Evolutionary conservation across 2,888 invertebrate genomes (phyloP).

Genomic region (Tenthredo amoena): DNA sequence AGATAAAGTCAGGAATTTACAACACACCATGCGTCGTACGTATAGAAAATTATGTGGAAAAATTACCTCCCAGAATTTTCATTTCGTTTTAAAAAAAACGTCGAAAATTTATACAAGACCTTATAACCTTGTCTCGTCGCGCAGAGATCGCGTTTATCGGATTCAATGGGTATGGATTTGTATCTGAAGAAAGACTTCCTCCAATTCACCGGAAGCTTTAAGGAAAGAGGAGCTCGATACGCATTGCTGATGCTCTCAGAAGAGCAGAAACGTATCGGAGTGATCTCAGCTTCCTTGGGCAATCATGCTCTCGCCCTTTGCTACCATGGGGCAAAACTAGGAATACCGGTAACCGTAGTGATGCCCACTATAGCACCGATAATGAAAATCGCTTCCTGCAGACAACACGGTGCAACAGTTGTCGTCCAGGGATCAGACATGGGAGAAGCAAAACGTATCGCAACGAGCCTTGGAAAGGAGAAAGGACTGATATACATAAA

Average conservation of each 20-base stretch:
- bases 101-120: background rate
- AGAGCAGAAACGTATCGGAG: conserved; percentile 87
- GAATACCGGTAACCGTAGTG: conserved; percentile 88
- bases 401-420: conserved; percentile 91
- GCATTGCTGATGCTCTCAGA: conserved; percentile 87
- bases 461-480: conserved; percentile 87
- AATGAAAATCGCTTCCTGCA: conserved; percentile 96
- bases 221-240: conserved; percentile 95
- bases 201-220: conserved; percentile 97
- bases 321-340: conserved; percentile 84
- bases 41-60: background rate
- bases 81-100: background rate
- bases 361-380: conserved; percentile 97
- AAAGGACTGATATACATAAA: conserved; percentile 90
- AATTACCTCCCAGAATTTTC: background rate
- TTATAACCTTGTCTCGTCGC: background rate
- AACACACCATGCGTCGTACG: conserved; percentile 92
- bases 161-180: conserved; percentile 89
- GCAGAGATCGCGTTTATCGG: conserved; percentile 91
- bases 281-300: conserved; percentile 95
- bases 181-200: conserved; percentile 97
- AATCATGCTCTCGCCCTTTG: conserved; percentile 93
- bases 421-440: conserved; percentile 91
- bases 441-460: conserved; percentile 90
- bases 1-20: conserved; percentile 90